phyloP scores from a whole-genome alignment of 1,140 invertebrate species.

The Kradibia gibbosae region DNA sequence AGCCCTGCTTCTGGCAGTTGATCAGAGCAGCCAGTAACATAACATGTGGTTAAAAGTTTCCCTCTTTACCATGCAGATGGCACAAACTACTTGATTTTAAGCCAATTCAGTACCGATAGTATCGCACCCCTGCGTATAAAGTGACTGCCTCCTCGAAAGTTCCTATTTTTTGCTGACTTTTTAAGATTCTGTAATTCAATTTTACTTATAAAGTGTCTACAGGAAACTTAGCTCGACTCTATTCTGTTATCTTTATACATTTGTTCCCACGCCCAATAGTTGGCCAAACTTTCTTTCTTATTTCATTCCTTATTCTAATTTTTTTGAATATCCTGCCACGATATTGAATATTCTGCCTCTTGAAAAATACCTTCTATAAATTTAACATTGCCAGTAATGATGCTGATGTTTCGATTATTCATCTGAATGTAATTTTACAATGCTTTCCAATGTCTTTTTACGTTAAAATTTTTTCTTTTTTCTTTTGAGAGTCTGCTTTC shows the following conservation, averaged over 20 bases:
- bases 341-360: too few relatives aligned
- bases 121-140: background rate
- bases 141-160: background rate
- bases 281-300: background rate
- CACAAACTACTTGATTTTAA: background rate
- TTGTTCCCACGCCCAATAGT: background rate
- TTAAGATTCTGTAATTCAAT: background rate
- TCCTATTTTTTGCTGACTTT: background rate
- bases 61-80: background rate
- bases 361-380: too few relatives aligned
- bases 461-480: too few relatives aligned
- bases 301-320: too few relatives aligned
- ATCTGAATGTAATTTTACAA: too few relatives aligned
- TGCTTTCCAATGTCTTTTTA: too few relatives aligned
- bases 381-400: too few relatives aligned
- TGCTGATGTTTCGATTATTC: too few relatives aligned
- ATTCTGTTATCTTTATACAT: background rate
- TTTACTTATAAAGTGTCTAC: background rate
- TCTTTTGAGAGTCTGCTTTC: too few relatives aligned
- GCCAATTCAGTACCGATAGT: background rate
- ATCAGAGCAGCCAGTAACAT: background rate
- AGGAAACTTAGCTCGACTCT: background rate
- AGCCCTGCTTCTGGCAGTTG: background rate
- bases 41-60: conserved; percentile 15
- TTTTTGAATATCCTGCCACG: too few relatives aligned